These are phyloP conservation scores for Toxotes jaculatrix DNA, from an alignment of 2,113 vertebrate species.

Conservation along the genomic window DNA sequence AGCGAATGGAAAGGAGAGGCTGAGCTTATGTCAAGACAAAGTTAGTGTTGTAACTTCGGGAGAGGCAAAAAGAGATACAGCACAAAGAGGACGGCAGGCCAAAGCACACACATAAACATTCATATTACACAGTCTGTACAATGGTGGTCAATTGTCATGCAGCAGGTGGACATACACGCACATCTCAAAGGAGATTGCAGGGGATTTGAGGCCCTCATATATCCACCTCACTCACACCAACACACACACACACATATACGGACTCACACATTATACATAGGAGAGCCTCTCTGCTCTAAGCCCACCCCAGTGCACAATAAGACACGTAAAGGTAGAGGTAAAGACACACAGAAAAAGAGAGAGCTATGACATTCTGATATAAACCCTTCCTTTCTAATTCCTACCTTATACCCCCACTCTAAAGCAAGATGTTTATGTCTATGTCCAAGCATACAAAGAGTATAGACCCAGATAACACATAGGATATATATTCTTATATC, in stretches of 20 bases:
- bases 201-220: constrained; percentile 73
- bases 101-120: constrained; percentile 36
- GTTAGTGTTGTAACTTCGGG: not conserved
- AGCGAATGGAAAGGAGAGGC: not conserved
- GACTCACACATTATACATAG: constrained; percentile 54
- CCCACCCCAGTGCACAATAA: constrained; percentile 51
- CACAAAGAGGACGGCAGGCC: constrained; percentile 4
- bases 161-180: constrained; percentile 68
- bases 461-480: not conserved
- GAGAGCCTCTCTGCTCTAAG: constrained; percentile 47
- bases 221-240: constrained; percentile 47
- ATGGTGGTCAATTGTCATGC: constrained; percentile 75
- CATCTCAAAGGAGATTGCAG: constrained; percentile 77
- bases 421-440: constrained; percentile 8
- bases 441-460: constrained; percentile 22
- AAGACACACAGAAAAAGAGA: constrained; percentile 20
- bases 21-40: constrained; percentile 1
- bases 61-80: constrained; percentile 15
- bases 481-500: not conserved
- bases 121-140: constrained; percentile 47
- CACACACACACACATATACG: constrained; percentile 50
- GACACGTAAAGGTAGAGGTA: constrained; percentile 33
- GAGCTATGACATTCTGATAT: constrained; percentile 25
- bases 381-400: constrained; percentile 50
- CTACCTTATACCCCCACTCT: not conserved